Conservation (phyloP, 2,888 invertebrate species). For the Piscicola geometra region DNA sequence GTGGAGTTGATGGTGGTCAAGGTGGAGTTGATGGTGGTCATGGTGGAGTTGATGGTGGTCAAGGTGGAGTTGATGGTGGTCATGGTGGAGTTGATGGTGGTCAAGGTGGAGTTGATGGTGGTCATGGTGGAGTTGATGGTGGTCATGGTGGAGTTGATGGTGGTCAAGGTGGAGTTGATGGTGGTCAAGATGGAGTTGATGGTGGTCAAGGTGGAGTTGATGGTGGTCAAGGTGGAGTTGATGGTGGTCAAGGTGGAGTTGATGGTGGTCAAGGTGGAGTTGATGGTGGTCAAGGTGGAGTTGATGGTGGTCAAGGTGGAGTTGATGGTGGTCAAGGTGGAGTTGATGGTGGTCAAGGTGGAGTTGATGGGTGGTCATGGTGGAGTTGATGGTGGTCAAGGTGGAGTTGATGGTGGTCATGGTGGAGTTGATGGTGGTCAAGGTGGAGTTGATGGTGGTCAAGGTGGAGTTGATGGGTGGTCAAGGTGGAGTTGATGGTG, state of each 20-base stretch:
- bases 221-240: not conserved
- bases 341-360: not conserved
- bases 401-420: not conserved
- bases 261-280: not conserved
- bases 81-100: not conserved
- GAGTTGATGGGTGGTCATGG: not conserved
- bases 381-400: not conserved
- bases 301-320: not conserved
- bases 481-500: no score
- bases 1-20: no score
- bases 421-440: not conserved
- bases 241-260: not conserved
- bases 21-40: not conserved
- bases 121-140: not conserved
- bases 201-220: not conserved
- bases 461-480: not conserved
- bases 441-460: not conserved
- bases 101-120: not conserved
- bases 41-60: constrained; percentile 38
- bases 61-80: not conserved
- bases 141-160: not conserved
- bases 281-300: not conserved
- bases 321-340: not conserved
- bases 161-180: not conserved
- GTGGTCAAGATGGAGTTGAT: not conserved